A percentile compares a stretch with the other conserved stretches of the same genome.
These are phyloP conservation scores for Pangasius sanitwongsei DNA, from an alignment of 2,797 vertebrate species.

Conservation along the genomic window DNA sequence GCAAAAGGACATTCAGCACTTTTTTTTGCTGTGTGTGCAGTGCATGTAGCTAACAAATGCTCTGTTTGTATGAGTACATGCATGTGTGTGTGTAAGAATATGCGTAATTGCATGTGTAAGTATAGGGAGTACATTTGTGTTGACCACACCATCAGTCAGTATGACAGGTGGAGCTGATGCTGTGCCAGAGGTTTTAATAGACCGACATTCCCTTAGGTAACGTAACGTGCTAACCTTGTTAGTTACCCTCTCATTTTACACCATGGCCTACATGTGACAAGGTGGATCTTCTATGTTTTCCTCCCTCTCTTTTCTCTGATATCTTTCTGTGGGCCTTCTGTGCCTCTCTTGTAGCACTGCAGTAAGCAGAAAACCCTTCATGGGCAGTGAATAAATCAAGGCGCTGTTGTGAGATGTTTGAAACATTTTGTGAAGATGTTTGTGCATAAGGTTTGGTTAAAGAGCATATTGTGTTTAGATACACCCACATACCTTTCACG, in stretches of 20 bases:
- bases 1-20: slow-evolving; percentile 39
- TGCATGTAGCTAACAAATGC: slow-evolving; percentile 17
- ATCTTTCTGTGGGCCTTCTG: slow-evolving; percentile 23
- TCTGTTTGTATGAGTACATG: slow-evolving; percentile 11
- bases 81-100: slow-evolving; percentile 32
- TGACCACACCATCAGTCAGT: slow-evolving; percentile 62
- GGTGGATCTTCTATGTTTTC: slow-evolving; percentile 42
- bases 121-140: slow-evolving; percentile 56
- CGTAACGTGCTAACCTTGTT: slow-evolving; percentile 31
- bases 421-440: not conserved
- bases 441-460: not conserved
- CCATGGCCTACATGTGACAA: slow-evolving; percentile 38
- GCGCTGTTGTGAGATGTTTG: not conserved
- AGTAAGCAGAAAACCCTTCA: not conserved
- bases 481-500: not conserved
- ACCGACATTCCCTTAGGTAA: slow-evolving; percentile 45
- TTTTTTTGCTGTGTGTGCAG: slow-evolving; percentile 39
- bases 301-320: slow-evolving; percentile 20
- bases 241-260: slow-evolving; percentile 38
- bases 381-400: slow-evolving; percentile 20
- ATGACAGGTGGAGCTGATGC: slow-evolving; percentile 58
- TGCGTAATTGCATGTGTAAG: slow-evolving; percentile 27
- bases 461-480: slow-evolving; percentile 3
- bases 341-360: slow-evolving; percentile 27
- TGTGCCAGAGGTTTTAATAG: slow-evolving; percentile 50